Base-by-base conservation (phyloP, 2,797 vertebrate species). In the Vireo griseus region DNA sequence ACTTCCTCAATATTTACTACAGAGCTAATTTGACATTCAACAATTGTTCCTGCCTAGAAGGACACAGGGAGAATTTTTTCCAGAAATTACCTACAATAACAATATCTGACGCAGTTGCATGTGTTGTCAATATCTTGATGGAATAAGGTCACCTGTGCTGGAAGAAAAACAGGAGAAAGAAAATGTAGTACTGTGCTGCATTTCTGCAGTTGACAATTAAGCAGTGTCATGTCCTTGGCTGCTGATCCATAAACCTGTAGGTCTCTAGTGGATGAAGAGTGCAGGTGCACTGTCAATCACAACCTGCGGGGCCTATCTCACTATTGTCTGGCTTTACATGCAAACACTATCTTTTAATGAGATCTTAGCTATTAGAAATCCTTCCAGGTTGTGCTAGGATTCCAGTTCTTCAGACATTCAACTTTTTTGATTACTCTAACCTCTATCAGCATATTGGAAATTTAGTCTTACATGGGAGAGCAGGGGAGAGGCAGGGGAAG, bases 321-420 rank as follows among this genome's bases (percentile, higher is more conserved):
- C 51, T 87, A 93, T 96, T 97, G 92, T 97, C 84, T 95, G 90
- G 13, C n/a, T 95, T 96, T 92, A 74, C 90, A 90, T 83, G 79
- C n/a, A 97, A 92, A 96, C 91, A 52, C 66, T 98, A 98, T 98
- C 98, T 98, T 99, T 99, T 98, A 99, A 99, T 99, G 98, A 98
- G 98, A 98, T 98, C 98, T 98, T 62, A 96, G 97, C 97, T 97
- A 98, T 98, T 98, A 98, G 97, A 97, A 97, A 97, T 96, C 69
- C 73, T 96, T 96, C 97, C 83, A 89, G 85, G 81, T 79, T 96
- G 71, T 95, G 84, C 77, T 91, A 96, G 94, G 82, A 96, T 97
- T 98, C 93, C 54, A 59, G 88, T 96, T 98, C 95, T 97, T 98
- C 93, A 96, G 95, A 24, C 29, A 86, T 95, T 97, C 95, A 82